Evolutionary conservation across 2,888 invertebrate genomes (phyloP), one percentile per base, ranked within the genome.

Genomic region (Eupithecia vulgata): DNA sequence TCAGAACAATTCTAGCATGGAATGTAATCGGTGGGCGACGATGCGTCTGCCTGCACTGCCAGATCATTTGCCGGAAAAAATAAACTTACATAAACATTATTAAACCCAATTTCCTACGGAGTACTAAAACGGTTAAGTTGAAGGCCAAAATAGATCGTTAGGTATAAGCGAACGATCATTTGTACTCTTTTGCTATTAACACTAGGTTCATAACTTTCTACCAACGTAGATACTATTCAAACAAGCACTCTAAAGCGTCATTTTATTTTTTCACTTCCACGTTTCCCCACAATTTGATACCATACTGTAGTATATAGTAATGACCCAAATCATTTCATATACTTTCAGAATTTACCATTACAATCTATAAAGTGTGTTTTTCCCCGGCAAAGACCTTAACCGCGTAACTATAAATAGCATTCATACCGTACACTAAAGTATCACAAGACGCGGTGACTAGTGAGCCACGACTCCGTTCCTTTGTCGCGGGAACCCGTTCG

Each of bases 391-490:
- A 68, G 71, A 66, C 25, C 68, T 30, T 67, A n/a, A 17, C 70
- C 52, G 37, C n/a, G 57, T 64, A 67, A 67, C 7, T 37, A 75
- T 81, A 77, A 82, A 57, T 82, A 87, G 87, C 86, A 85, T 83
- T 84, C 86, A 85, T 85, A 84, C 86, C 87, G 87, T 90, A 90
- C 87, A 89, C 87, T 84, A 84, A 81, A 82, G 84, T 90, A 86
- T 83, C 82, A 87, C 88, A 92, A 35, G n/a, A 35, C 35, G 34
- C 89, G 80, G 81, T 76, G 90, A 92, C 92, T 94, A 94, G 90
- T 94, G 91, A 79, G 86, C 87, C 67, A 89, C 83, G 13, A 92
- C 84, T 71, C 93, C 94, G 84, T 94, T 94, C 84, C 94, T 90
- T 77, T 91, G 94, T 78, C 94, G 86, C 65, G 90, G 91, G 83